phyloP scores from a whole-genome alignment of 53 echinoderm and acorn worm species.

The Paracentrotus lividus region DNA sequence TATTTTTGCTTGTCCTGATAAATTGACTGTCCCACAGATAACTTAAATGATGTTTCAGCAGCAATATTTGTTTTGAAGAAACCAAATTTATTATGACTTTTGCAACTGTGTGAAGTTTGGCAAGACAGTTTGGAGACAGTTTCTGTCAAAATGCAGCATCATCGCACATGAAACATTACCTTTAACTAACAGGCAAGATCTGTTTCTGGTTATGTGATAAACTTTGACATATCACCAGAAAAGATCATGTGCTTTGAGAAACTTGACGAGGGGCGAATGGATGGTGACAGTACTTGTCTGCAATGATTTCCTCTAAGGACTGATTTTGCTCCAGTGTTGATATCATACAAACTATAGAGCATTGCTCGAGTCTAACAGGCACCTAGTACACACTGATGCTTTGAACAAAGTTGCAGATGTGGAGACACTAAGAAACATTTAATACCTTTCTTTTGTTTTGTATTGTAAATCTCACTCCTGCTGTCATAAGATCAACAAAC shows the following conservation, averaged over 20 bases:
- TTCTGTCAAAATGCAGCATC: not conserved
- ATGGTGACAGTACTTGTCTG: not conserved
- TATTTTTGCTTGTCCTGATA: too few species aligned
- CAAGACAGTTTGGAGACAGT: not conserved
- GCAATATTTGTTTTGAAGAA: too few species aligned
- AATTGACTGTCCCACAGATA: too few species aligned
- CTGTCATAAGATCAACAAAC: too few species aligned
- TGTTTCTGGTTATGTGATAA: not conserved
- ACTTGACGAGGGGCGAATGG: not conserved
- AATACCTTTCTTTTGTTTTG: too few species aligned
- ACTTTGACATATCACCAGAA: not conserved
- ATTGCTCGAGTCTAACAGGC: too few species aligned
- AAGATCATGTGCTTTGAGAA: not conserved
- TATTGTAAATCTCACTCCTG: too few species aligned
- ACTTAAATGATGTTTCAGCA: too few species aligned
- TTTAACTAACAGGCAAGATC: conserved; percentile 3
- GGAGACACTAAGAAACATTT: not conserved
- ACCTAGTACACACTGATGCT: too few species aligned
- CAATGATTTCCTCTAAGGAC: not conserved
- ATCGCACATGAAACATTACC: not conserved
- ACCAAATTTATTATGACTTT: too few species aligned
- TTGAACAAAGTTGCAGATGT: too few species aligned
- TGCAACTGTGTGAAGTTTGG: too few species aligned
- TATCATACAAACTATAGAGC: not conserved
- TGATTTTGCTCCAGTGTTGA: not conserved